phyloP scores from a whole-genome alignment of 2,113 vertebrate species.

The Microtus pennsylvanicus region DNA sequence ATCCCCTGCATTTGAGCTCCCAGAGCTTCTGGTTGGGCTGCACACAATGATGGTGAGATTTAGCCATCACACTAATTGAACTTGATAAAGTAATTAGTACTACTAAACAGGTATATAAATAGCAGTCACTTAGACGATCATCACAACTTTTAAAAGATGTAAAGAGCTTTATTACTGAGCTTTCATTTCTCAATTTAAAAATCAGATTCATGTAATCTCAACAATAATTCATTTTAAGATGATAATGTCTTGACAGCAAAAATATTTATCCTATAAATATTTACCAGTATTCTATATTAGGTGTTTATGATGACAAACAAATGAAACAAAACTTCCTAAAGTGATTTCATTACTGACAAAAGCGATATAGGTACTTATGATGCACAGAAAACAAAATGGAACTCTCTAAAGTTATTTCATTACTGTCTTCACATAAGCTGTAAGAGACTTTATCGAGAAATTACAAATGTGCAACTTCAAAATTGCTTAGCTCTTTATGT shows the following conservation, averaged over 20 bases:
- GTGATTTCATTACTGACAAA: not conserved
- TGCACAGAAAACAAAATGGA: not conserved
- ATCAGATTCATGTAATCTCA: conserved; percentile 22
- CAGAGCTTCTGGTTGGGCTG: conserved; percentile 32
- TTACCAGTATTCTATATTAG: conserved; percentile 5
- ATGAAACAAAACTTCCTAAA: not conserved
- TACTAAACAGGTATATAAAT: conserved; percentile 72
- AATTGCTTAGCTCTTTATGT: no score
- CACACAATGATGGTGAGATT: conserved; percentile 44
- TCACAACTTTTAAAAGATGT: conserved; percentile 67
- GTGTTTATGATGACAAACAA: not conserved
- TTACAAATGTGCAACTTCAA: not conserved
- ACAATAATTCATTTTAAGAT: conserved; percentile 53
- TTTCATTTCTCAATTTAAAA: conserved; percentile 70
- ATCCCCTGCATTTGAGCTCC: conserved; percentile 25
- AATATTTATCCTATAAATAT: conserved; percentile 47
- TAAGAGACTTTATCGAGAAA: not conserved
- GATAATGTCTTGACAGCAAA: conserved; percentile 49
- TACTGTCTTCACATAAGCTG: conserved; percentile 3
- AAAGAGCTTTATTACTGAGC: conserved; percentile 77
- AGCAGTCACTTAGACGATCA: conserved; percentile 54
- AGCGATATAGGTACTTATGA: not conserved
- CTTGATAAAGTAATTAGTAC: conserved; percentile 70
- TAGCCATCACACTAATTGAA: conserved; percentile 70
- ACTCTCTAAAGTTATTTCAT: not conserved